Conservation (phyloP, 2,888 invertebrate species). For the Polydesmus complanatus region DNA sequence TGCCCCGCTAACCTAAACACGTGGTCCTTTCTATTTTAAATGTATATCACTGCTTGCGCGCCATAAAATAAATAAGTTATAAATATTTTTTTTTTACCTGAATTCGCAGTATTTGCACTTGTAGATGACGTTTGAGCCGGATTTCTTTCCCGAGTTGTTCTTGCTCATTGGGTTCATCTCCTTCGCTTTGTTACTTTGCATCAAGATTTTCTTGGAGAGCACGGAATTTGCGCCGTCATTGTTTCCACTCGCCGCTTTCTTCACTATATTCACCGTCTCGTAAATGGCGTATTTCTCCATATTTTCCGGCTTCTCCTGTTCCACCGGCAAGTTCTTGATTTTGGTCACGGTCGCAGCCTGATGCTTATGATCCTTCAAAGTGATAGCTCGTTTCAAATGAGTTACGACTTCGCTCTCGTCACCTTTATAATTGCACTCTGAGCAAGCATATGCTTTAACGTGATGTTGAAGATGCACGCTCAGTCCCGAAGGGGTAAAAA, state of each 20-base stretch:
- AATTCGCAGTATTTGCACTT: conserved; percentile 83
- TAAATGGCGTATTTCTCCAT: conserved; percentile 58
- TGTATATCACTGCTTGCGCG: no score
- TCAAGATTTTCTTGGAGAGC: neutral
- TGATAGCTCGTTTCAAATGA: neutral
- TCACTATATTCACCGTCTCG: conserved; percentile 3
- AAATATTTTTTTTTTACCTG: conserved; percentile 58
- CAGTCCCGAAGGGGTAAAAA: conserved; percentile 79
- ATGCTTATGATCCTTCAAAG: neutral
- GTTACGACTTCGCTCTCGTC: neutral
- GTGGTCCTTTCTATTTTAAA: no score
- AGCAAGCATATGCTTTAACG: neutral
- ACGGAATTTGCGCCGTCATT: neutral
- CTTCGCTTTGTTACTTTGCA: neutral
- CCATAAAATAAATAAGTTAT: no score
- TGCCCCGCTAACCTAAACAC: no score
- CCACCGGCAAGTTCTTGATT: conserved; percentile 57
- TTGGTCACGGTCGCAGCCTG: conserved; percentile 30
- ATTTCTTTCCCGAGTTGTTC: neutral
- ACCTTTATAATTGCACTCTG: neutral
- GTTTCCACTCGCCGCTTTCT: neutral
- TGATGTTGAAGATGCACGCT: conserved; percentile 59
- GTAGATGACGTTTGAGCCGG: conserved; percentile 34
- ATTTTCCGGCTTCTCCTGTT: conserved; percentile 42
- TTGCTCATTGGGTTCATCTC: neutral